A percentile compares a stretch with the other conserved stretches of the same genome.
Evolutionary conservation across 2,113 vertebrate genomes (phyloP).

Genomic region (Alosa alosa): DNA sequence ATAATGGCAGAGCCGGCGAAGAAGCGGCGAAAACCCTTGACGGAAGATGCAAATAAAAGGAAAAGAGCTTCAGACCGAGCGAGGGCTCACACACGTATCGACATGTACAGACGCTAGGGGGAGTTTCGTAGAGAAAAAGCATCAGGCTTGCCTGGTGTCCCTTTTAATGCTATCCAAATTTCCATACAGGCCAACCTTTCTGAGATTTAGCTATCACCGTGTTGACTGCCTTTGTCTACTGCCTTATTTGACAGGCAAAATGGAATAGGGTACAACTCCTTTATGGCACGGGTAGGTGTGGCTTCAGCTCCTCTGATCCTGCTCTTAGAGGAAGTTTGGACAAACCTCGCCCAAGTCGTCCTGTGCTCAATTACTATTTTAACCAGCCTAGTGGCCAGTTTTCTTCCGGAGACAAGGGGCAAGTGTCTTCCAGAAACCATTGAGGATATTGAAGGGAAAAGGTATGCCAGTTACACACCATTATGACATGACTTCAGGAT

Average conservation of each 20-base stretch:
- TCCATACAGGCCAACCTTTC: no score
- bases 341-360: slow-evolving; percentile 58
- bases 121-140: no score
- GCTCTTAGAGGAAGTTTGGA: slow-evolving; percentile 68
- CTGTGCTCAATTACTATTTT: slow-evolving; percentile 60
- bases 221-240: background rate
- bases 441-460: slow-evolving; percentile 66
- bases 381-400: slow-evolving; percentile 54
- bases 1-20: no score
- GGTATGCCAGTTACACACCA: slow-evolving; percentile 46
- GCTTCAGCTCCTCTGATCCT: slow-evolving; percentile 65
- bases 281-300: slow-evolving; percentile 68
- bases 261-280: slow-evolving; percentile 65
- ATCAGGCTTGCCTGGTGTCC: no score
- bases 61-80: no score
- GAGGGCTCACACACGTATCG: no score
- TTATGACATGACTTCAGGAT: no score
- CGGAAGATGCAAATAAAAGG: no score
- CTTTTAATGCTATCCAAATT: no score
- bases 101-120: no score
- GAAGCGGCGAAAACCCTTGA: no score
- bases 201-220: background rate
- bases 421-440: slow-evolving; percentile 70
- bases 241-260: slow-evolving; percentile 67
- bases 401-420: slow-evolving; percentile 68